Conservation (phyloP, 2,888 invertebrate genomes). For the Drosophila sordidula region DNA sequence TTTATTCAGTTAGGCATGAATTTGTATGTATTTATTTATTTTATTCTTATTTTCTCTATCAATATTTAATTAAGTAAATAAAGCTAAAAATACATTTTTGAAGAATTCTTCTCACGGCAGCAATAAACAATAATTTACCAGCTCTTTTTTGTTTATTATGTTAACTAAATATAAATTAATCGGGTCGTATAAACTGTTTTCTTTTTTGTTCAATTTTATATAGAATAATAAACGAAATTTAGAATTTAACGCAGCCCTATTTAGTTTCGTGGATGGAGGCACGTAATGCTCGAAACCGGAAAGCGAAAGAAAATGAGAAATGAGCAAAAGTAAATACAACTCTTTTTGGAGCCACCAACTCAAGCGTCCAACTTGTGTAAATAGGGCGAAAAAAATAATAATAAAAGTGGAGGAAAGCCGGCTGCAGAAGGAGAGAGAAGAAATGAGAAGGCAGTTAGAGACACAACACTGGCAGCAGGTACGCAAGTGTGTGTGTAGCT, state of each 20-base stretch:
- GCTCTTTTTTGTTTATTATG: background rate
- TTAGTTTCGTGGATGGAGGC: constrained; percentile 35
- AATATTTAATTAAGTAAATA: background rate
- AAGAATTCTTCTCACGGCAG: background rate
- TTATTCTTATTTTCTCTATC: background rate
- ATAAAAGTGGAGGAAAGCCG: constrained; percentile 6
- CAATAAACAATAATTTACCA: background rate
- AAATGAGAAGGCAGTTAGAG: background rate
- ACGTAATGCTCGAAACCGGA: constrained; percentile 29
- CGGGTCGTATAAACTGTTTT: constrained; percentile 9
- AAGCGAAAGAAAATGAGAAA: constrained; percentile 66
- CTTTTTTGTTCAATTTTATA: background rate
- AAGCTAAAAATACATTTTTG: background rate
- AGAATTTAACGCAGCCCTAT: constrained; percentile 54
- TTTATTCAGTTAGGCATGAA: too few species aligned
- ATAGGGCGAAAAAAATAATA: constrained; percentile 52
- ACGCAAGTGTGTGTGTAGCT: constrained; percentile 33
- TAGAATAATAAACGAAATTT: constrained; percentile 55
- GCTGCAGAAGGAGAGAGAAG: background rate
- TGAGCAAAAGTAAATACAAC: constrained; percentile 60
- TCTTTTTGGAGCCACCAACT: constrained; percentile 45
- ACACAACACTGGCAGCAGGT: constrained; percentile 15
- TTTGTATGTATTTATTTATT: background rate
- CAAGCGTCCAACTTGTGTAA: constrained; percentile 50
- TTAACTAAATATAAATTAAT: constrained; percentile 27